Percentiles rank a stretch among this genome's conserved stretches.
phyloP scores from a whole-genome alignment of 2,888 invertebrate species.

The Machimus atricapillus region DNA sequence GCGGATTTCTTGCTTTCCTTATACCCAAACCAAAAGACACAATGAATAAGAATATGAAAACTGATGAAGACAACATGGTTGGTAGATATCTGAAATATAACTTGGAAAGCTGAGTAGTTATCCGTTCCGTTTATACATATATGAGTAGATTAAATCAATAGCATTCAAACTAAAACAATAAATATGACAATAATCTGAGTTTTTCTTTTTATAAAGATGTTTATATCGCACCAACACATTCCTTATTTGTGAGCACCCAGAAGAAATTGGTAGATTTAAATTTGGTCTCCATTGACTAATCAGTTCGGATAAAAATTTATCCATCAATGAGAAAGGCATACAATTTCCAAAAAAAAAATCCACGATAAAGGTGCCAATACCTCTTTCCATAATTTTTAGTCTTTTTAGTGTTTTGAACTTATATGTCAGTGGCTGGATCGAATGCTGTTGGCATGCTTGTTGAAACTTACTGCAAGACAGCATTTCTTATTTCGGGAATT shows the following conservation, averaged over 20 bases:
- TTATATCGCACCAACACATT: too few relatives aligned
- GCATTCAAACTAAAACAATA: neutral
- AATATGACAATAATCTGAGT: too few relatives aligned
- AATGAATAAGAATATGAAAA: neutral
- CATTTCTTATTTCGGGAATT: slow-evolving; percentile 56
- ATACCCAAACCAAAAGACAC: slow-evolving; percentile 48
- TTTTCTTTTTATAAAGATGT: too few relatives aligned
- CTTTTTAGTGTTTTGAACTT: too few relatives aligned
- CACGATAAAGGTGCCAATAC: too few relatives aligned
- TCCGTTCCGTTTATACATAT: neutral
- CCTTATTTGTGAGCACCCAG: too few relatives aligned
- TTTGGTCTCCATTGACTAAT: too few relatives aligned
- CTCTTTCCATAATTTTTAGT: too few relatives aligned
- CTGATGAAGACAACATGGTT: neutral
- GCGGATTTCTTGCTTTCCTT: slow-evolving; percentile 52
- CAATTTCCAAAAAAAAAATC: too few relatives aligned
- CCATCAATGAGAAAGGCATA: too few relatives aligned
- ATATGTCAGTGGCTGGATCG: slow-evolving; percentile 48
- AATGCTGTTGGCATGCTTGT: neutral
- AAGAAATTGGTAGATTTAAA: too few relatives aligned
- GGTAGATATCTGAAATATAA: neutral
- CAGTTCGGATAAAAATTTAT: too few relatives aligned
- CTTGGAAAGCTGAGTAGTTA: neutral
- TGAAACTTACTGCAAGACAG: slow-evolving; percentile 24
- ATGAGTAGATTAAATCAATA: neutral